phyloP scores from a whole-genome alignment of 2,113 vertebrate species.

The Thamnaconus septentrionalis region DNA sequence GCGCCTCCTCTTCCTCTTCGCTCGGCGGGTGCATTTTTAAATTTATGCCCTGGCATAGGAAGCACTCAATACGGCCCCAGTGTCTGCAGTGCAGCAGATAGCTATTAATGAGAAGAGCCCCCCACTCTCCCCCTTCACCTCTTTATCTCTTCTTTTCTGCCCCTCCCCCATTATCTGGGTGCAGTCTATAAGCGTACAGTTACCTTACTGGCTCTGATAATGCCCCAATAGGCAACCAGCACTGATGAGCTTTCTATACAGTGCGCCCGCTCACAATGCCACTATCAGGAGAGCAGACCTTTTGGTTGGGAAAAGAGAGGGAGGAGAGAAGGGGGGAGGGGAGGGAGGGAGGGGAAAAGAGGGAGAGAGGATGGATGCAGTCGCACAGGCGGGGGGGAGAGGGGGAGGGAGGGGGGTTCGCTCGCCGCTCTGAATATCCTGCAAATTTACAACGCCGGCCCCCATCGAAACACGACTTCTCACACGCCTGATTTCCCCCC shows the following conservation, averaged over 20 bases:
- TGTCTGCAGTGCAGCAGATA: constrained; percentile 97
- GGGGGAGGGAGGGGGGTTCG: constrained; percentile 46
- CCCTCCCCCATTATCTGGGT: constrained; percentile 92
- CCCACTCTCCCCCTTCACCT: constrained; percentile 50
- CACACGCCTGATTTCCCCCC: constrained; percentile 62
- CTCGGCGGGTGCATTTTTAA: constrained; percentile 77
- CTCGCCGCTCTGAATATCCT: constrained; percentile 84
- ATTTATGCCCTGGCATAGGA: constrained; percentile 86
- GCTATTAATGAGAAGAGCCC: constrained; percentile 99
- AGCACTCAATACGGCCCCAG: constrained; percentile 87
- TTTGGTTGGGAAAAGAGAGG: constrained; percentile 47
- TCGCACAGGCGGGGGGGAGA: constrained; percentile 32
- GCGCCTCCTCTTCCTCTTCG: constrained; percentile 32
- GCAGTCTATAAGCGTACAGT: constrained; percentile 97
- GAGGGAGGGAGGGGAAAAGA: constrained; percentile 11
- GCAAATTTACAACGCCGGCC: constrained; percentile 83
- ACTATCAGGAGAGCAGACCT: constrained; percentile 87
- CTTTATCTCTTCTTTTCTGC: constrained; percentile 96
- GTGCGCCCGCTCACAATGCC: constrained; percentile 90
- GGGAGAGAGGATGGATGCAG: constrained; percentile 57
- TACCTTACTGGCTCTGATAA: constrained; percentile 92
- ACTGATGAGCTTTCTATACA: constrained; percentile 98
- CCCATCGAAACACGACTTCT: constrained; percentile 69
- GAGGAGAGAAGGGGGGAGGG: not conserved
- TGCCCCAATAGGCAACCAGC: constrained; percentile 91